Evolutionary conservation across 2,888 invertebrate species (phyloP).

Genomic region (Gastracanthus pulcherrimus): DNA sequence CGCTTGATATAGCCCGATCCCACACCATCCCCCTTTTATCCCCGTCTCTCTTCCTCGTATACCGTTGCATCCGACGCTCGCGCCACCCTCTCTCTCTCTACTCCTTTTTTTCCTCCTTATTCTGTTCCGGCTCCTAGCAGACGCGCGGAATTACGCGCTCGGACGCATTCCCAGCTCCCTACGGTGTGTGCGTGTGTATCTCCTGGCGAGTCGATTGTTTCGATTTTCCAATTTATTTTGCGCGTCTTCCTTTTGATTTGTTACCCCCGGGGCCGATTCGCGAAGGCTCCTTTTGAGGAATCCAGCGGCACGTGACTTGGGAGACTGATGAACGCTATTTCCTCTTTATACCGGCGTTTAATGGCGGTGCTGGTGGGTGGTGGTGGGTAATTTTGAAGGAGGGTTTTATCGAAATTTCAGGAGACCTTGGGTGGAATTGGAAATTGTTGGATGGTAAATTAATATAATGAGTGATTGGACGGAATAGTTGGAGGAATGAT

Average conservation of each 20-base stretch:
- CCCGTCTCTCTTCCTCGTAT: not conserved
- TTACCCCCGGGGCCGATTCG: not conserved
- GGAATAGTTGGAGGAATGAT: too few species aligned
- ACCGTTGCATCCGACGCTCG: not conserved
- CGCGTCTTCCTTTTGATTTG: slow-evolving; percentile 33
- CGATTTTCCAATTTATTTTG: slow-evolving; percentile 52
- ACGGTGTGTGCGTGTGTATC: too few species aligned
- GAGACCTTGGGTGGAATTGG: too few species aligned
- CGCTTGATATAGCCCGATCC: too few species aligned
- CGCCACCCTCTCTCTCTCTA: not conserved
- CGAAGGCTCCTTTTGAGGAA: slow-evolving; percentile 24
- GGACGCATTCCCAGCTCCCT: too few species aligned
- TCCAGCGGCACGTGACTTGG: slow-evolving; percentile 25
- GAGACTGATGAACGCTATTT: not conserved
- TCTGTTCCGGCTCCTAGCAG: not conserved
- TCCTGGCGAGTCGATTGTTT: slow-evolving; percentile 42
- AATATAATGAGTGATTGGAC: too few species aligned
- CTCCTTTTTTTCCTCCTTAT: not conserved
- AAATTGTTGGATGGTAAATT: too few species aligned
- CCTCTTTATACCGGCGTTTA: not conserved
- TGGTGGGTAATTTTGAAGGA: not conserved
- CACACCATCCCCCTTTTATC: not conserved
- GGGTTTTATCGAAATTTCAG: too few species aligned
- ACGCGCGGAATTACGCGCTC: not conserved
- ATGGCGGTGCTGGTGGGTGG: not conserved